A percentile compares a stretch with the other conserved stretches of the same genome.
Conservation (phyloP, 2,888 invertebrate genomes). For the Ophraella communa region DNA sequence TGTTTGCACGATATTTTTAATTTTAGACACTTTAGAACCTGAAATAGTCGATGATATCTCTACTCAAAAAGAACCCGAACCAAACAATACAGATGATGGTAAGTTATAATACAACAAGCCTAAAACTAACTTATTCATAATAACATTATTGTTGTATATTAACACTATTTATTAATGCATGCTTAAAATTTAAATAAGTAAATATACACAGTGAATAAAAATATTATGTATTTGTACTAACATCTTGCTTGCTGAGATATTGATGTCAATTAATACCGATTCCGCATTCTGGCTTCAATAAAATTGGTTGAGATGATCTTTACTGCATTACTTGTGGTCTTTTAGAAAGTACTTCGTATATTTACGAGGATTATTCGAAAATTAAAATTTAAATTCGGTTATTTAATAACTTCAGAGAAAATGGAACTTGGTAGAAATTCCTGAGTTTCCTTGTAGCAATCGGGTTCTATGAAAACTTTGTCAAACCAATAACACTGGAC, state of each 20-base stretch:
- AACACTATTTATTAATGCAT: no score
- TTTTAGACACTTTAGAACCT: conserved; percentile 58
- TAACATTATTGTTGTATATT: background rate
- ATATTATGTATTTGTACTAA: background rate
- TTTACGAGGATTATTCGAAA: background rate
- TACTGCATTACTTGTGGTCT: background rate
- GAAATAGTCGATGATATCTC: conserved; percentile 53
- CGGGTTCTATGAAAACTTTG: no score
- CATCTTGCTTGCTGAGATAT: background rate
- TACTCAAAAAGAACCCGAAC: conserved; percentile 42
- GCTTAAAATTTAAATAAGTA: no score
- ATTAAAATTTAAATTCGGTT: background rate
- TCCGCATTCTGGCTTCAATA: background rate
- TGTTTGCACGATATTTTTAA: conserved; percentile 44
- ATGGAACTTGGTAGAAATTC: background rate
- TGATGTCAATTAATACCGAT: background rate
- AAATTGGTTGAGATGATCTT: background rate
- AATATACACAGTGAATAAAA: background rate
- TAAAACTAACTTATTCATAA: background rate
- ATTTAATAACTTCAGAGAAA: no score
- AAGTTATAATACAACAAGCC: conserved; percentile 29
- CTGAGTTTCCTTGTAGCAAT: no score
- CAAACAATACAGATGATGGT: conserved; percentile 48
- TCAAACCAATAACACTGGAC: no score
- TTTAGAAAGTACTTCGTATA: background rate